These are phyloP conservation scores for Sakesphorus luctuosus DNA, from an alignment of 2,113 vertebrate genomes.

Conservation along the genomic window DNA sequence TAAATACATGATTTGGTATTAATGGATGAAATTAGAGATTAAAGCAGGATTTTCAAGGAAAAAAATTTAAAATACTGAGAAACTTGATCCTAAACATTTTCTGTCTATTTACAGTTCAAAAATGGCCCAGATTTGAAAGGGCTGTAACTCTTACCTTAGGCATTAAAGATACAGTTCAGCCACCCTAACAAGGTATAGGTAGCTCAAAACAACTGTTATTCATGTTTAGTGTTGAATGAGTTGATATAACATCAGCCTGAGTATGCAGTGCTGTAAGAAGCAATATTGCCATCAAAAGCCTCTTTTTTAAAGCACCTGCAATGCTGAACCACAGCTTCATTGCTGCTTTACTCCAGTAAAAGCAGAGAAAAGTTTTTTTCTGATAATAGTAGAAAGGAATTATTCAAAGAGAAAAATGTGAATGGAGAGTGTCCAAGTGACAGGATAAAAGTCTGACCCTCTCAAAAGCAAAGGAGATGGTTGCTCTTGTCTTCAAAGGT, in stretches of 20 bases:
- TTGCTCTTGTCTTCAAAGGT: neutral
- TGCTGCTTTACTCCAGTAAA: neutral
- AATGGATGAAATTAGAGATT: neutral
- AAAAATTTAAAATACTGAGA: neutral
- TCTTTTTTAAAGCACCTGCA: neutral
- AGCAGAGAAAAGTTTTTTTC: neutral
- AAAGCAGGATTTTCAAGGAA: neutral
- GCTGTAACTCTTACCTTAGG: neutral
- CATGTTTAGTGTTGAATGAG: neutral
- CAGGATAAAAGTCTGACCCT: neutral
- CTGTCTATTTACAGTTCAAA: neutral
- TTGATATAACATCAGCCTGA: neutral
- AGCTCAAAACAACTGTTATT: neutral
- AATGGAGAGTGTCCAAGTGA: neutral
- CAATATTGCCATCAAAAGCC: neutral
- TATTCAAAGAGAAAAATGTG: neutral
- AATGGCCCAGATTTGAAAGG: neutral
- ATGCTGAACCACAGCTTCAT: neutral
- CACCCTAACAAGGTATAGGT: neutral
- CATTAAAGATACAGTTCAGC: neutral
- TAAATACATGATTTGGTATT: neutral
- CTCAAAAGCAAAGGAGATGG: neutral
- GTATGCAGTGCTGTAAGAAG: neutral
- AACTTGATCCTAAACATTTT: neutral
- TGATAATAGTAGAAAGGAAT: neutral